Base-by-base conservation (phyloP, 2,797 vertebrate species). In the Pipistrellus kuhlii region DNA sequence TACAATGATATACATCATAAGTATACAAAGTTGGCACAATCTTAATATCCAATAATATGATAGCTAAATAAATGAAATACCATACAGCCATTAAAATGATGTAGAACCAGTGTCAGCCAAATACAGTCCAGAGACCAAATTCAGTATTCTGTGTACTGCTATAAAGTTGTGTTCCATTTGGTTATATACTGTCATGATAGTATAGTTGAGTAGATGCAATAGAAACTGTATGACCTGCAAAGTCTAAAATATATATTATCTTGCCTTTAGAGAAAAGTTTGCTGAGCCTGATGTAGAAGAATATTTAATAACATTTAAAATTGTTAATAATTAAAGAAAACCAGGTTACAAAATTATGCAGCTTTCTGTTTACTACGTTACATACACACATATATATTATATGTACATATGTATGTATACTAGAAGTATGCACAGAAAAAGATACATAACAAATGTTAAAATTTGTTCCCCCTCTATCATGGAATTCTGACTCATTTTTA, bases 61-160 rank as follows among this genome's bases (percentile, higher is more conserved):
- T 2, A 55, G 68, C 30, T 93, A 92, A 93, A 91, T 85, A 48
- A 91, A 80, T 41, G 20, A 93, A 84, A 80, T 86, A 92, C 6
- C 11, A 81, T 62, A 8, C 14, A 90, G 32, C 20, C 9, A 90
- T 77, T 88, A 73, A 89, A 86, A 35, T 81, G 11, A 77, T 8
- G 7, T 41, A 57, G 51, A 96, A 78, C 18, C 32, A 85, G 46
- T 11, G n/a, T 64, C 35, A 38, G n/a, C 38, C 87, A 94, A 95
- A 41, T 21, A 48, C 1, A 90, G 18, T 15, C 88, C 32, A 87
- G 48, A 87, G 51, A 44, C 41, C 82, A 95, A 80, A 93, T 68
- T 35, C 11, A 57, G n/a, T 41, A 38, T 96, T 23, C 15, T 35
- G 10, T 62, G n/a, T 77, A 13, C 53, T 66, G 92, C 48, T 66